Evolutionary conservation across 2,797 vertebrate species (phyloP).

Genomic region (Agapornis canus): DNA sequence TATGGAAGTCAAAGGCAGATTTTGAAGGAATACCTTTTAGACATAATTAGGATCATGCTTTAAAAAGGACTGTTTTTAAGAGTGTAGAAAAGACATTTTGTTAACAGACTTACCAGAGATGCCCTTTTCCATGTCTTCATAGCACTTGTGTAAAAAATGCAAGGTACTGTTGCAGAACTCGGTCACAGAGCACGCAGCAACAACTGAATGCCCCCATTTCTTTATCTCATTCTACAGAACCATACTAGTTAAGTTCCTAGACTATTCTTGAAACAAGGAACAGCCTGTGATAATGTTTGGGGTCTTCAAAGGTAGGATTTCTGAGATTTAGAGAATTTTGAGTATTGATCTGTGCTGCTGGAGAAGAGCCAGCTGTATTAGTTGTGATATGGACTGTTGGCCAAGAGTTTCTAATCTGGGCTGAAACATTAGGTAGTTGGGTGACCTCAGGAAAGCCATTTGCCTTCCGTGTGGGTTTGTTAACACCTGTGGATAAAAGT

Average conservation of each 20-base stretch:
- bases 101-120: not conserved
- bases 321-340: not conserved
- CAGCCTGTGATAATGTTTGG: not conserved
- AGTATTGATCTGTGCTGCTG: not conserved
- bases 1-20: not conserved
- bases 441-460: conserved; percentile 26
- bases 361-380: not conserved
- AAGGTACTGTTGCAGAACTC: not conserved
- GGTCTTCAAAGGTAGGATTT: not conserved
- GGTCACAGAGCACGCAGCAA: not conserved
- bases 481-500: conserved; percentile 14
- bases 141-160: not conserved
- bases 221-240: not conserved
- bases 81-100: not conserved
- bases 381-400: not conserved
- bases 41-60: not conserved
- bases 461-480: not conserved
- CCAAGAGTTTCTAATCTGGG: conserved; percentile 13
- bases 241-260: not conserved
- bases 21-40: not conserved
- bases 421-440: not conserved
- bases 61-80: not conserved
- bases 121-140: not conserved
- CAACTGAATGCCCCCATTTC: not conserved
- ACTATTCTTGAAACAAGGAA: not conserved